Conservation (phyloP, 2,797 vertebrate genomes). For the Aphelocoma californica region DNA sequence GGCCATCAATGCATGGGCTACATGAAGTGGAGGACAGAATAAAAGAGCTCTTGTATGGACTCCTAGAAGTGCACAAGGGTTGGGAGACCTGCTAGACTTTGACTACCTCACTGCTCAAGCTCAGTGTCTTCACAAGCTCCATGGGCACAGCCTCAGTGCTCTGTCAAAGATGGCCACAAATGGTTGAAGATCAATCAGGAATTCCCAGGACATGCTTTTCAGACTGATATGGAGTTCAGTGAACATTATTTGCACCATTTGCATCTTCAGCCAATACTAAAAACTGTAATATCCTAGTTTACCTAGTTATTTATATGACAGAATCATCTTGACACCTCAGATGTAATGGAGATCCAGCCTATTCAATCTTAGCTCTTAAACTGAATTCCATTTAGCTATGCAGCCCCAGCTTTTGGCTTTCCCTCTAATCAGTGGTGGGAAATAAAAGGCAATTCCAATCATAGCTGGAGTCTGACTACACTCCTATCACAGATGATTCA, state of each 20-base stretch:
- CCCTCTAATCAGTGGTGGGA: not conserved
- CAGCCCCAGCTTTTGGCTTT: not conserved
- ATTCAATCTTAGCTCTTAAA: not conserved
- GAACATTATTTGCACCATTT: not conserved
- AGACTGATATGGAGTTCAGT: not conserved
- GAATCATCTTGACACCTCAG: not conserved
- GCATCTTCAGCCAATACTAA: not conserved
- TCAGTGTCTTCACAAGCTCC: not conserved
- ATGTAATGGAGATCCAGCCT: not conserved
- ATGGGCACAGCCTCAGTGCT: not conserved
- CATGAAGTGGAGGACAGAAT: not conserved
- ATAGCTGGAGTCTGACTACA: not conserved
- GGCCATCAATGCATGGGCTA: not conserved
- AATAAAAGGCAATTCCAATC: conserved; percentile 29
- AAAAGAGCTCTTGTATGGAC: rapidly evolving
- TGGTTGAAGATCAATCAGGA: not conserved
- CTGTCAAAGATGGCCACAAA: not conserved
- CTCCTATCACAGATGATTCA: not conserved
- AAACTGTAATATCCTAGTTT: not conserved
- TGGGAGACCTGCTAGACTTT: not conserved
- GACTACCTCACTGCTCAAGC: not conserved
- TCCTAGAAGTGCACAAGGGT: not conserved
- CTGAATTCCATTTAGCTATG: not conserved
- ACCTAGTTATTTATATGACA: not conserved
- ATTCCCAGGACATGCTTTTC: not conserved